Evolutionary conservation across 92 coral and sea anemone species (phyloP).

Genomic region (Epizoanthus ramosus): DNA sequence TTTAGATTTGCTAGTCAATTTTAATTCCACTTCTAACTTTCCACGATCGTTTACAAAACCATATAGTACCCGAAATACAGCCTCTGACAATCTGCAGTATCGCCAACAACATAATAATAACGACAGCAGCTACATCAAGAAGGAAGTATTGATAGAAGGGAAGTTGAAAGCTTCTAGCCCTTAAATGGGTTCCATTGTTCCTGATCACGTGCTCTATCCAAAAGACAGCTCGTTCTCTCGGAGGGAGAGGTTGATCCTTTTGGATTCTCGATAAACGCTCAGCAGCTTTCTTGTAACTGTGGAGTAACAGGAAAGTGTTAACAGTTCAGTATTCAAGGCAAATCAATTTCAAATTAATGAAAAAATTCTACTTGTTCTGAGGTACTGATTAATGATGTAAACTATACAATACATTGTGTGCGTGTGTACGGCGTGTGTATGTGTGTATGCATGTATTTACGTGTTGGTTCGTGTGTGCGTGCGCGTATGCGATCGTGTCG

Average conservation of each 20-base stretch:
- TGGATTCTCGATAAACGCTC: constrained; percentile 24
- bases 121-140: background rate
- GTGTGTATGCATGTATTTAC: no score
- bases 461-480: no score
- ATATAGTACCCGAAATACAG: background rate
- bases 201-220: constrained; percentile 44
- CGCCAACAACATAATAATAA: background rate
- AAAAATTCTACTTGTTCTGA: no score
- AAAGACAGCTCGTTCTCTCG: constrained; percentile 19
- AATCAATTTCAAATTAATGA: background rate
- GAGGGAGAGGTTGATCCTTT: constrained; percentile 40
- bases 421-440: no score
- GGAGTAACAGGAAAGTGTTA: background rate
- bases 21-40: background rate
- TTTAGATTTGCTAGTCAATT: background rate
- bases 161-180: constrained; percentile 27
- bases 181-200: constrained; percentile 26
- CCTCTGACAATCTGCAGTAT: background rate
- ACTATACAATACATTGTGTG: no score
- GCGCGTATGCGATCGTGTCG: no score
- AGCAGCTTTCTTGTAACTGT: constrained; percentile 34
- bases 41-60: background rate
- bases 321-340: background rate
- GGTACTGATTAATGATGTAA: no score
- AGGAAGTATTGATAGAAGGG: constrained; percentile 36